Evolutionary conservation across 2,888 invertebrate genomes (phyloP).

Genomic region (Myopa tessellatipennis): DNA sequence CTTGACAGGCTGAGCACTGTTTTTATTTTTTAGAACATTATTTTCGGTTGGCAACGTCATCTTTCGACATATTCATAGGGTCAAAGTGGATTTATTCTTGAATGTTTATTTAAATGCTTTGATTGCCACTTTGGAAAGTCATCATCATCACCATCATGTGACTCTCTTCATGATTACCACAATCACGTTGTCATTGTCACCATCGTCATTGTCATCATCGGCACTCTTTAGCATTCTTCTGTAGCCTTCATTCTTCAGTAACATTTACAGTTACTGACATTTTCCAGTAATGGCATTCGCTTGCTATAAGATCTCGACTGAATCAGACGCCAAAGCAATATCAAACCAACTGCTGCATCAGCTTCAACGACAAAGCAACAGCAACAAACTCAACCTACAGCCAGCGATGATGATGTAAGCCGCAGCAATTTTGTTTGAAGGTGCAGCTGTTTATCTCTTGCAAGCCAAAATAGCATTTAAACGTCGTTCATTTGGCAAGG

Average conservation of each 20-base stretch:
- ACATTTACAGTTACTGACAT: slow-evolving; percentile 10
- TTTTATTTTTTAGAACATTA: no score
- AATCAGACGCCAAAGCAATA: background rate
- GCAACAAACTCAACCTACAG: background rate
- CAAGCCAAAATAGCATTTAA: background rate
- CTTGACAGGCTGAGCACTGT: no score
- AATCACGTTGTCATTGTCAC: background rate
- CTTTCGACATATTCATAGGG: no score
- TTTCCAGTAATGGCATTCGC: background rate
- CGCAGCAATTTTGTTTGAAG: background rate
- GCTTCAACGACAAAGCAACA: no score
- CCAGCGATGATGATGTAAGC: background rate
- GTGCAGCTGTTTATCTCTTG: slow-evolving; percentile 1
- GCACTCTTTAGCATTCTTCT: background rate
- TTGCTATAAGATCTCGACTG: background rate
- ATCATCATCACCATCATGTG: no score
- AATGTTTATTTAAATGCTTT: no score
- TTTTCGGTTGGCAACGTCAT: no score
- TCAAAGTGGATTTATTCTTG: no score
- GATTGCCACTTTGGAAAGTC: no score
- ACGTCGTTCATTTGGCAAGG: background rate
- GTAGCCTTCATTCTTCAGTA: background rate
- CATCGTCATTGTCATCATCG: background rate
- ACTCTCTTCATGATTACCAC: no score
- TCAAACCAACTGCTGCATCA: background rate